Percentiles rank a stretch among this genome's conserved stretches.
Conservation (phyloP, 2,888 invertebrate genomes). For the Parnassius apollo region DNA sequence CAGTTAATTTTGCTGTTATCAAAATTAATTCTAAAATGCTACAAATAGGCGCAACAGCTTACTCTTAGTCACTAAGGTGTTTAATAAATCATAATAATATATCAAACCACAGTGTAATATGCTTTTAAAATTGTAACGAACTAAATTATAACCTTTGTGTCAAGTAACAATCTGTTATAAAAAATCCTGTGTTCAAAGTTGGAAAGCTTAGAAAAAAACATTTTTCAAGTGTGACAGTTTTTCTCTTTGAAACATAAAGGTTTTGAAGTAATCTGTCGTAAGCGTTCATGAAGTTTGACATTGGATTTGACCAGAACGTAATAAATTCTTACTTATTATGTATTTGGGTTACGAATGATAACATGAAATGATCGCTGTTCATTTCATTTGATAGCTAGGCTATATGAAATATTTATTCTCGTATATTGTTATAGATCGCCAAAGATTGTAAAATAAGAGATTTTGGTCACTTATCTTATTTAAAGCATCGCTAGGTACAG, state of each 20-base stretch:
- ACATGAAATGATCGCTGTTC: slow-evolving; percentile 37
- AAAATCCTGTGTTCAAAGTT: slow-evolving; percentile 20
- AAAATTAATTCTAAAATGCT: slow-evolving; percentile 1
- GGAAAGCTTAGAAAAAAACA: slow-evolving; percentile 12
- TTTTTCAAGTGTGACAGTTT: slow-evolving; percentile 16
- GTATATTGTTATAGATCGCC: slow-evolving; percentile 77
- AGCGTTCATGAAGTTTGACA: slow-evolving; percentile 20
- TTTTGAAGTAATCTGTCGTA: slow-evolving; percentile 24
- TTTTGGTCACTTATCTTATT: slow-evolving; percentile 65
- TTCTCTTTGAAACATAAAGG: slow-evolving; percentile 15
- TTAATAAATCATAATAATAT: slow-evolving; percentile 3
- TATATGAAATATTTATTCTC: slow-evolving; percentile 58
- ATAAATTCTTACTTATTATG: too few relatives aligned
- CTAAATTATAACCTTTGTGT: neutral
- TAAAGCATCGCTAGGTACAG: slow-evolving; percentile 64
- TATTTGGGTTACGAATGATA: slow-evolving; percentile 23
- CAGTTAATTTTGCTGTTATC: slow-evolving; percentile 8
- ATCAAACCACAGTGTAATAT: slow-evolving; percentile 16
- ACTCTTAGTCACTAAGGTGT: slow-evolving; percentile 20
- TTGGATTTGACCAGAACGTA: too few relatives aligned
- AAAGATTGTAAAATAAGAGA: slow-evolving; percentile 71
- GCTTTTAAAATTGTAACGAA: slow-evolving; percentile 16
- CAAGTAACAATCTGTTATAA: neutral
- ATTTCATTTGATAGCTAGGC: slow-evolving; percentile 57
- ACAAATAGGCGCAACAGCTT: slow-evolving; percentile 19